Conservation (phyloP, 2,113 vertebrate species). For the Sander vitreus region DNA sequence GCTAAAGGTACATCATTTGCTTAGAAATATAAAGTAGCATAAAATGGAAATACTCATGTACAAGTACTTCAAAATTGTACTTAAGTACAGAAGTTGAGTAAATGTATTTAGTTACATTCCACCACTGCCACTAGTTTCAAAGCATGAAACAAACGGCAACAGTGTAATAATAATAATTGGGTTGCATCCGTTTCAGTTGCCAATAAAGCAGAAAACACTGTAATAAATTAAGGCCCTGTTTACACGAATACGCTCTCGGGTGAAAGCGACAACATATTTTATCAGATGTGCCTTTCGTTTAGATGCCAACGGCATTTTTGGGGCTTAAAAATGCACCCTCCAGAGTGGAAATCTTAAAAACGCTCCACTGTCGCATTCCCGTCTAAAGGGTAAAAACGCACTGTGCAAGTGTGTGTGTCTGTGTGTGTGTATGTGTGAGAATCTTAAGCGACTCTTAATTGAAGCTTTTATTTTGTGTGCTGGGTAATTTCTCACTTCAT, state of each 20-base stretch:
- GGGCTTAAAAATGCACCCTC: too few species aligned
- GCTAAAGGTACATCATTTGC: background rate
- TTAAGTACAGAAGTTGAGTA: background rate
- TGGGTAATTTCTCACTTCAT: background rate
- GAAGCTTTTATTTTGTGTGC: background rate
- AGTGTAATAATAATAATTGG: background rate
- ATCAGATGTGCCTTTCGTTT: too few species aligned
- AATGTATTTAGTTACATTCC: background rate
- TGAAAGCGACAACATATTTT: too few species aligned
- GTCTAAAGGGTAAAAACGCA: too few species aligned
- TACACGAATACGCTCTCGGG: too few species aligned
- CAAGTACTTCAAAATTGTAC: background rate
- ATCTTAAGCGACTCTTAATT: constrained; percentile 8
- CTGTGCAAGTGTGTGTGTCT: background rate
- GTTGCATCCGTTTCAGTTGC: background rate
- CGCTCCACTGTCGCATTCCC: too few species aligned
- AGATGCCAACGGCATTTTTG: too few species aligned
- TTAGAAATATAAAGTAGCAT: background rate
- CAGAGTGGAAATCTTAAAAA: too few species aligned
- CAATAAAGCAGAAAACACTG: too few species aligned
- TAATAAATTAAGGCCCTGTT: too few species aligned
- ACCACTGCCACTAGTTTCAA: background rate
- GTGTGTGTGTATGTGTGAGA: too few species aligned
- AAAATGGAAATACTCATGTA: too few species aligned
- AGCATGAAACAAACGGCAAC: background rate